Conservation (phyloP, 2,888 invertebrate species). For the Ethmia dodecea region DNA sequence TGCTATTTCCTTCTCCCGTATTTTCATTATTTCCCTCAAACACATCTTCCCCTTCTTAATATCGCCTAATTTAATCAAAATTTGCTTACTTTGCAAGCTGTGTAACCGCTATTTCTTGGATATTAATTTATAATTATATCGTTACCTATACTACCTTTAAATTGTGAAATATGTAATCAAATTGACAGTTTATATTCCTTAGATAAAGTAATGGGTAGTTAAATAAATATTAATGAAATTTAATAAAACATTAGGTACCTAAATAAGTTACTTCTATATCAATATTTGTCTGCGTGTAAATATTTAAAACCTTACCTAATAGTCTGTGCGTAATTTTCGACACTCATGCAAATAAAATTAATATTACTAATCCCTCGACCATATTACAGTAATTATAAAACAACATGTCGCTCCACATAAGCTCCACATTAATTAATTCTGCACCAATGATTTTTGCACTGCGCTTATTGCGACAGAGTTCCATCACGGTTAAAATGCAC, state of each 20-base stretch:
- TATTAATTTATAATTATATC: constrained; percentile 36
- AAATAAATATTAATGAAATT: too few relatives aligned
- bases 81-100: constrained; percentile 50
- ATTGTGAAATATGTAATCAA: too few relatives aligned
- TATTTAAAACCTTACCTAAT: too few relatives aligned
- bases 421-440: constrained; percentile 65
- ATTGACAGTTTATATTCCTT: too few relatives aligned
- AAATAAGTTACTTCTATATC: too few relatives aligned
- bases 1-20: constrained; percentile 46
- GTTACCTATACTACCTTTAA: too few relatives aligned
- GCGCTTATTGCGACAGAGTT: constrained; percentile 36
- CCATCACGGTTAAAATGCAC: constrained; percentile 43
- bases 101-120: constrained; percentile 48
- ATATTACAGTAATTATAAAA: constrained; percentile 61
- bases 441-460: constrained; percentile 47
- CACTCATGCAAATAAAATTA: constrained; percentile 36
- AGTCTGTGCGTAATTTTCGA: too few relatives aligned
- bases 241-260: too few relatives aligned
- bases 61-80: constrained; percentile 70
- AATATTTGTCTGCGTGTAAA: too few relatives aligned
- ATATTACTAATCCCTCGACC: constrained; percentile 44
- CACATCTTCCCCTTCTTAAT: constrained; percentile 56
- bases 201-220: too few relatives aligned
- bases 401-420: constrained; percentile 60
- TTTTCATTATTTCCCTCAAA: constrained; percentile 66